phyloP scores from a whole-genome alignment of 2,888 invertebrate genomes.

The Lathronympha strigana region DNA sequence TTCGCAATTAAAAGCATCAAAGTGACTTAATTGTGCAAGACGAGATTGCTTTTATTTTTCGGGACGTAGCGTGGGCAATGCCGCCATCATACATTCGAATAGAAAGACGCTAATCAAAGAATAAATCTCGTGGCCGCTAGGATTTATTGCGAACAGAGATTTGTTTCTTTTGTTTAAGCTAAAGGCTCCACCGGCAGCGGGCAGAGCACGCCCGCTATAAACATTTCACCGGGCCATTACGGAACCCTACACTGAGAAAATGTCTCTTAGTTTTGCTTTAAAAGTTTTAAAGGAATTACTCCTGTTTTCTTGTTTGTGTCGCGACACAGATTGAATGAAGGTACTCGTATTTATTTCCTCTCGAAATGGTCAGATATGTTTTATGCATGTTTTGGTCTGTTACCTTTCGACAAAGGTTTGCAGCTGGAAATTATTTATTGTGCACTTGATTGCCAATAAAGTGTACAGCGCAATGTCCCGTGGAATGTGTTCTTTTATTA shows the following conservation, averaged over 20 bases:
- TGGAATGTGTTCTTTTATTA: conserved; percentile 37
- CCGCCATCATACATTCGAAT: conserved; percentile 51
- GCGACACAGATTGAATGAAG: conserved; percentile 51
- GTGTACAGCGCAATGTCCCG: conserved; percentile 20
- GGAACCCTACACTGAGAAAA: conserved; percentile 64
- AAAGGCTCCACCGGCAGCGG: conserved; percentile 32
- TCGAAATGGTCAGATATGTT: conserved; percentile 27
- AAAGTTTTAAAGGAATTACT: conserved; percentile 70
- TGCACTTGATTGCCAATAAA: conserved; percentile 41
- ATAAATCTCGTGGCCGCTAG: conserved; percentile 66
- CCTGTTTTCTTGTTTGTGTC: conserved; percentile 58
- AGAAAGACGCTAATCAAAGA: conserved; percentile 71
- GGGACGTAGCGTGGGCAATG: neutral
- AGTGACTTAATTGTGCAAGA: conserved; percentile 28
- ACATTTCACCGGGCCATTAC: conserved; percentile 75
- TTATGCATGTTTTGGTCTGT: conserved; percentile 24
- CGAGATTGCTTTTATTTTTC: conserved; percentile 32
- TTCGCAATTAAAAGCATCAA: conserved; percentile 40
- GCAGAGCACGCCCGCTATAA: conserved; percentile 59
- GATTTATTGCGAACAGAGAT: conserved; percentile 73
- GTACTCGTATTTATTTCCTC: conserved; percentile 17
- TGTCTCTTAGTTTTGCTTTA: conserved; percentile 65
- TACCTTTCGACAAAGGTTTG: neutral
- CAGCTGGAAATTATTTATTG: conserved; percentile 31
- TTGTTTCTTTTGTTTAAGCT: conserved; percentile 59